phyloP scores from a whole-genome alignment of 1,140 invertebrate genomes.

The Drosophila erecta region DNA sequence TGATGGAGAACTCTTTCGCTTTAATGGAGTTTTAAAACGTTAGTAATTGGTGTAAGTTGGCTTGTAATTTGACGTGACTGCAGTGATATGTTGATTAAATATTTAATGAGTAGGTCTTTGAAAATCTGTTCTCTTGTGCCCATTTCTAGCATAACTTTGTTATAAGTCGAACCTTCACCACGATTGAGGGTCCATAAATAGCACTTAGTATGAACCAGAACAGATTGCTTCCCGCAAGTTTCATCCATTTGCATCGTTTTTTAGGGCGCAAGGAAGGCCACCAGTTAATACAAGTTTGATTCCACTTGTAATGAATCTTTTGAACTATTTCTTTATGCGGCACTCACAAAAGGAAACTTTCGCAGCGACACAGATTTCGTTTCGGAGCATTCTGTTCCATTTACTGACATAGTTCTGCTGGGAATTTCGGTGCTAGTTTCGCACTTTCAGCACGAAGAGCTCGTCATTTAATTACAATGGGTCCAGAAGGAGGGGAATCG shows the following conservation, averaged over 20 bases:
- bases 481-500: not conserved
- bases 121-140: not conserved
- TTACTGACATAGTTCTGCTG: constrained; percentile 32
- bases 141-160: not conserved
- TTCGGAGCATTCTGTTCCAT: constrained; percentile 29
- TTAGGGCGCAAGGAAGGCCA: not conserved
- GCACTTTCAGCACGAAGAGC: constrained; percentile 36
- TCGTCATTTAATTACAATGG: constrained; percentile 66
- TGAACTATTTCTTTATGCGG: constrained; percentile 44
- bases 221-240: constrained; percentile 24
- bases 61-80: no score
- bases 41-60: not conserved
- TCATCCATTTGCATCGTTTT: constrained; percentile 6
- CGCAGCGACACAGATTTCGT: constrained; percentile 44
- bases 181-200: constrained; percentile 14
- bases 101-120: no score
- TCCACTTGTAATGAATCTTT: constrained; percentile 54
- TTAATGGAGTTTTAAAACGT: constrained; percentile 12
- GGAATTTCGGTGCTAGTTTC: constrained; percentile 40
- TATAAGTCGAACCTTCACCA: not conserved
- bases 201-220: constrained; percentile 40
- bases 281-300: constrained; percentile 48
- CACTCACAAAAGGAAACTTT: constrained; percentile 46
- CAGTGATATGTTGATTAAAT: no score
- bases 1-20: constrained; percentile 1